Evolutionary conservation across 2,888 invertebrate species (phyloP).

Genomic region (Trisateles emortualis): DNA sequence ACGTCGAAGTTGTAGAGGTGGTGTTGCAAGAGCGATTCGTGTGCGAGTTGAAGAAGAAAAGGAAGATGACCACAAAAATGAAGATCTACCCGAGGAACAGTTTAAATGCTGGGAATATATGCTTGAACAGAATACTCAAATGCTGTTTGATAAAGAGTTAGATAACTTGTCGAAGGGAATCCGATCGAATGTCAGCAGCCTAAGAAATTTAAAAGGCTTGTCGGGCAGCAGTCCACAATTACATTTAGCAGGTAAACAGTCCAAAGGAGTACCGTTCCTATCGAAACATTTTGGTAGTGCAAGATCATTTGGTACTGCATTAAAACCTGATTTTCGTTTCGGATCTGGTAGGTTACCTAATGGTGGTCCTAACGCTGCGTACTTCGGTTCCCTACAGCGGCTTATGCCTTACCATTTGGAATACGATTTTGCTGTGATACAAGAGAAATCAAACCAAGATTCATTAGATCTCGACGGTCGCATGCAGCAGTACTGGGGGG

Average conservation of each 20-base stretch:
- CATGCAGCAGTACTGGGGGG: constrained; percentile 97
- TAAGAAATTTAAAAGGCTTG: constrained; percentile 87
- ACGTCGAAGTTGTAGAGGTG: constrained; percentile 86
- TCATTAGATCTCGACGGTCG: constrained; percentile 93
- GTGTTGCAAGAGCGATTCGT: constrained; percentile 88
- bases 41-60: constrained; percentile 89
- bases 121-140: constrained; percentile 96
- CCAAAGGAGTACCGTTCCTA: constrained; percentile 84
- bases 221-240: constrained; percentile 91
- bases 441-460: constrained; percentile 91
- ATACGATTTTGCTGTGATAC: constrained; percentile 94
- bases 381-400: constrained; percentile 94
- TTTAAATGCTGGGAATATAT: constrained; percentile 98
- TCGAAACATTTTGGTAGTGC: constrained; percentile 94
- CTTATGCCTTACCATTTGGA: constrained; percentile 94
- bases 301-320: constrained; percentile 90
- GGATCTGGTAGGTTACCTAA: constrained; percentile 88
- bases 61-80: constrained; percentile 77
- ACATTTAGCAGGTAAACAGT: constrained; percentile 75
- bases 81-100: constrained; percentile 90
- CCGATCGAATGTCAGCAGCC: constrained; percentile 81
- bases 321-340: constrained; percentile 87
- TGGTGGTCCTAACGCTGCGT: constrained; percentile 94
- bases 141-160: constrained; percentile 95
- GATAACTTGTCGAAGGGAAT: constrained; percentile 91